Evolutionary conservation across 1,140 invertebrate genomes (phyloP).

Genomic region (Drosophila prosaltans): DNA sequence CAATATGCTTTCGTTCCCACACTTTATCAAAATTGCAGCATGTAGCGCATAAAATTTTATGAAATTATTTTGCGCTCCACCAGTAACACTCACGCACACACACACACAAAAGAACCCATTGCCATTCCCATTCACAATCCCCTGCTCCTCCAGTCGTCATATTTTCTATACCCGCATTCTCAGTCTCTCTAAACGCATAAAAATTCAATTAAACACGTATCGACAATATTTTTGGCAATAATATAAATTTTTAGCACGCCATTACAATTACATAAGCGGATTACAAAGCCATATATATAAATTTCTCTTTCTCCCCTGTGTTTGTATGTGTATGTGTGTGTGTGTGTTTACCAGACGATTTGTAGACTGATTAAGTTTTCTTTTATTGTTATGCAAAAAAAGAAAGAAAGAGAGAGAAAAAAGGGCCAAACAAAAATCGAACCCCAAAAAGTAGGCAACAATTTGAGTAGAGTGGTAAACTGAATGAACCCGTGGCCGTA

Average conservation of each 20-base stretch:
- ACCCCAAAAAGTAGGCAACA: constrained; percentile 43
- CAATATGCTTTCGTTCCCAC: constrained; percentile 8
- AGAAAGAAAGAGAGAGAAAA: background rate
- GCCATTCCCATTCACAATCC: no score
- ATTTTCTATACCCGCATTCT: background rate
- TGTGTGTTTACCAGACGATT: constrained; percentile 57
- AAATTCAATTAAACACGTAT: constrained; percentile 82
- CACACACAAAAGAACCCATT: background rate
- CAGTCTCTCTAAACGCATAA: constrained; percentile 61
- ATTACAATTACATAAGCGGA: constrained; percentile 79
- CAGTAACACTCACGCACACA: constrained; percentile 42
- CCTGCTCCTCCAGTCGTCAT: no score
- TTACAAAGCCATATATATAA: constrained; percentile 46
- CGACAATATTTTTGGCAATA: constrained; percentile 73
- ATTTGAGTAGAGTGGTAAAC: constrained; percentile 24
- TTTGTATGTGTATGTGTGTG: background rate
- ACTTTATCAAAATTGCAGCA: constrained; percentile 25
- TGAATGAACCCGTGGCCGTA: background rate
- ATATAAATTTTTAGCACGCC: constrained; percentile 78
- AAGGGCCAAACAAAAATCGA: constrained; percentile 24
- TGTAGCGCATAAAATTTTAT: constrained; percentile 71
- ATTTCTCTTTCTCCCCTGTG: background rate
- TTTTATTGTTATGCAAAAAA: constrained; percentile 71
- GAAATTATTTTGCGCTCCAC: constrained; percentile 60
- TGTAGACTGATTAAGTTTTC: constrained; percentile 75